Evolutionary conservation across 2,888 invertebrate species (phyloP).

Genomic region (Spisula subtruncata): DNA sequence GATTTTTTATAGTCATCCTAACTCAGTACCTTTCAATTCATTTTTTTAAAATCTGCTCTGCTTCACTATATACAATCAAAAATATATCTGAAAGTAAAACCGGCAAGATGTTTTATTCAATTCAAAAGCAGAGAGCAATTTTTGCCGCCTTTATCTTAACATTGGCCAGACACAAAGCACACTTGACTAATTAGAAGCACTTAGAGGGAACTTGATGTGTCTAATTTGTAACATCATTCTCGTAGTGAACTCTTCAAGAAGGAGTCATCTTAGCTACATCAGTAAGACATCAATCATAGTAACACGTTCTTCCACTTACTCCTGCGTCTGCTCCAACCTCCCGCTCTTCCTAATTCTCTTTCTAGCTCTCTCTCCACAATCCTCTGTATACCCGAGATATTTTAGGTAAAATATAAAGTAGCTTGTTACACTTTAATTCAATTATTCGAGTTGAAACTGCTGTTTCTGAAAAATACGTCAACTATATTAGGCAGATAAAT

Average conservation of each 20-base stretch:
- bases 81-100: not conserved
- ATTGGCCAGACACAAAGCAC: conserved; percentile 46
- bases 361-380: no score
- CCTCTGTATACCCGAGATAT: not conserved
- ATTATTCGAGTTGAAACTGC: no score
- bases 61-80: no score
- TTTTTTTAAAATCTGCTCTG: no score
- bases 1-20: no score
- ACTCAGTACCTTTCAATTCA: no score
- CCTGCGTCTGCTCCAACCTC: not conserved
- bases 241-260: conserved; percentile 33
- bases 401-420: not conserved
- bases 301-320: not conserved
- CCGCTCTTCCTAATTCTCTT: not conserved
- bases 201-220: conserved; percentile 36
- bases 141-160: conserved; percentile 15
- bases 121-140: conserved; percentile 20
- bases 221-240: conserved; percentile 42
- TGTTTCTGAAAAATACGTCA: no score
- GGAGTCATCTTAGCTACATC: conserved; percentile 34
- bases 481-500: no score
- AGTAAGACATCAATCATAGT: conserved; percentile 52
- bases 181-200: conserved; percentile 40
- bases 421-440: not conserved
- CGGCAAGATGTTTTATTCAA: conserved; percentile 6